Evolutionary conservation across 2,113 vertebrate species (phyloP), one percentile per base, ranked within the genome.

Genomic region (Spea multiplicata): DNA sequence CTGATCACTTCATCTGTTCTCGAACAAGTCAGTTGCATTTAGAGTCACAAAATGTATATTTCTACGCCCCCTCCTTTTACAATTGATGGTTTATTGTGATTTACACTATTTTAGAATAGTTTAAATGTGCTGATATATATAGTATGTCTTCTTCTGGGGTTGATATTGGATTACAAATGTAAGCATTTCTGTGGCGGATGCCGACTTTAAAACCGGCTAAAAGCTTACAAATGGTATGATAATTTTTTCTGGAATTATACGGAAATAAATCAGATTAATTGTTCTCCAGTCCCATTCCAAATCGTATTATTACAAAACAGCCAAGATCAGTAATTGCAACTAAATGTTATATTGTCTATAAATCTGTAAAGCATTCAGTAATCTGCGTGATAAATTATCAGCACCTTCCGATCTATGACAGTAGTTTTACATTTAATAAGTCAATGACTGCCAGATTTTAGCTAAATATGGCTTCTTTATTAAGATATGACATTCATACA

Each of bases 301-400:
- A 17, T 66, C 45, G 8, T 45, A 45, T 45, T 44, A 45, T 6
- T 45, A 8, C 5, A 4, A 12, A 5, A 44, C 65, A 47, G 66
- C 9, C 66, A 68, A 68, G 44, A 68, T 68, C 13, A 46, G 44
- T 47, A 68, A 68, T 68, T 68, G 48, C 66, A 46, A 68, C 44
- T 46, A 47, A 12, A 47, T 47, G 8, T 48, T 64, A 30, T 4
- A 64, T 14, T 17, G n/a, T 6, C 66, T 45, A 44, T 68, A 68
- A 68, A 68, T 68, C 45, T 68, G 64, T 66, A 16, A 45, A 7
- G 64, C 30, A 44, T 45, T 45, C 64, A 2, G 0, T 66, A 9
- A 30, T 30, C 64, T 44, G 4, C 55, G 44, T 8, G 30, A 30
- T 44, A 44, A 66, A 44, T 66, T 14, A 66, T 16, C 30, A 44